These are phyloP conservation scores for Sarcoramphus papa DNA, from an alignment of 2,797 vertebrate species.

Conservation along the genomic window DNA sequence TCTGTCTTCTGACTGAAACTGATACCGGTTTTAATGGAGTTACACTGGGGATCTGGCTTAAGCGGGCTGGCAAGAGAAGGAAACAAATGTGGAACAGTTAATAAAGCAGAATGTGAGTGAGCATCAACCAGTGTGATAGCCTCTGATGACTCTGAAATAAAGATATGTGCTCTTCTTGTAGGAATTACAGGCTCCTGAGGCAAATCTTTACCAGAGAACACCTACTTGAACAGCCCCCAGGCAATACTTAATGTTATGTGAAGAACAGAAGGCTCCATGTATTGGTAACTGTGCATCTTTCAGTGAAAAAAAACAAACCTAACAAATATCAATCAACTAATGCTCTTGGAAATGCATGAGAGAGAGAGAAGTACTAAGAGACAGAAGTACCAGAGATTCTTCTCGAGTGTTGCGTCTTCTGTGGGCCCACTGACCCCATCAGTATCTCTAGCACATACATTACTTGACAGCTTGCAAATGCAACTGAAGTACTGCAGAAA, in stretches of 20 bases:
- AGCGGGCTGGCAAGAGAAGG: neutral
- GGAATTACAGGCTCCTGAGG: conserved; percentile 11
- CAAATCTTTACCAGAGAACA: conserved; percentile 20
- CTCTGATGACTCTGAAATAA: conserved; percentile 18
- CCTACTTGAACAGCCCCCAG: neutral
- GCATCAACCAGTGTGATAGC: conserved; percentile 1
- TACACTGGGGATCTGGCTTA: neutral
- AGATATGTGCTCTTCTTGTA: neutral
- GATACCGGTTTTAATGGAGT: neutral
- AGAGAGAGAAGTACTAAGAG: neutral
- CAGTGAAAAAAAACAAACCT: neutral
- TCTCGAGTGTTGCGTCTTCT: neutral
- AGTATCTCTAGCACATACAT: neutral
- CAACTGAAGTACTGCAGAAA: neutral
- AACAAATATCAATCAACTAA: neutral
- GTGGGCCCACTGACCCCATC: neutral
- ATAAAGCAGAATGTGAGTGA: conserved; percentile 28
- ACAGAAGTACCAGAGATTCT: neutral
- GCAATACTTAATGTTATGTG: neutral
- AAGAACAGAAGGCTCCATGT: conserved; percentile 10
- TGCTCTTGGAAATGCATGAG: neutral
- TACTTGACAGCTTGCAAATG: neutral
- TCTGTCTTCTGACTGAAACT: neutral
- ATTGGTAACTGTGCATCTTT: neutral
- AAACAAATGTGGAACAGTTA: conserved; percentile 24